Base-by-base conservation (phyloP, 1,140 invertebrate species). In the Aplysia californica region DNA sequence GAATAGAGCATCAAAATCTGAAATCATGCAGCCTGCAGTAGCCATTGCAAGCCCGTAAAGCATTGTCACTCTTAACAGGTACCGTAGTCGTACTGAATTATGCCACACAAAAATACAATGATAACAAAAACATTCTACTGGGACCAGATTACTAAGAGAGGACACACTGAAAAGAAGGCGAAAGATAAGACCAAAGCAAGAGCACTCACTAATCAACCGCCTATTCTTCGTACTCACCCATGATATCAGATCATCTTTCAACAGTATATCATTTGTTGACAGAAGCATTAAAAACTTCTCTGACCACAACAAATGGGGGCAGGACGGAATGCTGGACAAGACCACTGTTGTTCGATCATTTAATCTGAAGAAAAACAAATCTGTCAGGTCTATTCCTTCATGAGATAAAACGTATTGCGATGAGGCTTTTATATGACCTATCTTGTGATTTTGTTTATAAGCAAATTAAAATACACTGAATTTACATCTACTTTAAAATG, bases 241-340 rank as follows among this genome's bases (percentile, higher is more conserved):
- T 59, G 66, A 55, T 29, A 68, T 76, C 21, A 68, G 38, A 26
- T 76, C 66, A 64, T 69, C 66, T 44, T 61, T 61, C 2, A 69
- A 58, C 31, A 76, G 23, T 18, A 33, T 58, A 0, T 0, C 20
- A 44, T 44, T 2, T 56, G 66, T 55, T 44, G 66, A 76, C 20
- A 70, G 6, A 23, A 59, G 59, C 56, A 36, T 38, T 0, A 61
- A 6, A 61, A 21, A 69, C 20, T 23, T 38, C 41, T 70, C 66
- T 35, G 66, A 61, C 36, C 39, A 33, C n/a, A 68, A 55, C 21
- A 68, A 58, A 23, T 68, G 67, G 20, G 35, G 44, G 31, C 67
- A 65, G 38, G 61, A 39, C 20, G 66, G 18, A 4, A 26, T 35
- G 21, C 31, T 65, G 29, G 65, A 68, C 36, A 68, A 36, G n/a